These are phyloP conservation scores for Drepana falcataria DNA, from an alignment of 2,888 invertebrate species.

Conservation along the genomic window DNA sequence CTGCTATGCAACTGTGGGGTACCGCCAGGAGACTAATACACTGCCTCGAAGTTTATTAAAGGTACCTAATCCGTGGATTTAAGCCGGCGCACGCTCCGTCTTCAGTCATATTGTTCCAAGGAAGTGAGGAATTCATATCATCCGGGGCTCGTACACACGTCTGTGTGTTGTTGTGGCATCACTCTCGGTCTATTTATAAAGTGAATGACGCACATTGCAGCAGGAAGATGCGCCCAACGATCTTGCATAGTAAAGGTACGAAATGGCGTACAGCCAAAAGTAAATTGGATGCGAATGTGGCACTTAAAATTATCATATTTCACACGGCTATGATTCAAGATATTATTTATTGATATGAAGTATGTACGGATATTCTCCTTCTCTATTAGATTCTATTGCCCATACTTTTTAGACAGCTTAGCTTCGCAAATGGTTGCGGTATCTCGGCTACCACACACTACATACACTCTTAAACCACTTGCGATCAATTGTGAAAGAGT, in stretches of 20 bases:
- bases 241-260: slow-evolving; percentile 3
- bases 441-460: too few species aligned
- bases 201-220: slow-evolving; percentile 2
- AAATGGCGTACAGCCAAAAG: not conserved
- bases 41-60: not conserved
- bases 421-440: too few species aligned
- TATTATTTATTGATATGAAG: not conserved
- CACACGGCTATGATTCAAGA: not conserved
- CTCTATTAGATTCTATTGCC: too few species aligned
- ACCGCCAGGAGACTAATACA: too few species aligned
- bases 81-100: not conserved
- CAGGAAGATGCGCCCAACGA: slow-evolving; percentile 1
- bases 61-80: not conserved
- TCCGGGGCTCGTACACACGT: not conserved
- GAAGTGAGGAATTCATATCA: not conserved
- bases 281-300: not conserved
- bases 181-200: slow-evolving; percentile 3
- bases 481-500: too few species aligned
- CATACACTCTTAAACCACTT: too few species aligned
- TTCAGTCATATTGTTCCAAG: not conserved
- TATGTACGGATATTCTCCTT: too few species aligned
- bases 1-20: too few species aligned
- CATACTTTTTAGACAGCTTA: too few species aligned
- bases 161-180: slow-evolving; percentile 1
- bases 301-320: not conserved